These are phyloP conservation scores for Drosophila phalerata DNA, from an alignment of 2,888 invertebrate genomes.

Conservation along the genomic window DNA sequence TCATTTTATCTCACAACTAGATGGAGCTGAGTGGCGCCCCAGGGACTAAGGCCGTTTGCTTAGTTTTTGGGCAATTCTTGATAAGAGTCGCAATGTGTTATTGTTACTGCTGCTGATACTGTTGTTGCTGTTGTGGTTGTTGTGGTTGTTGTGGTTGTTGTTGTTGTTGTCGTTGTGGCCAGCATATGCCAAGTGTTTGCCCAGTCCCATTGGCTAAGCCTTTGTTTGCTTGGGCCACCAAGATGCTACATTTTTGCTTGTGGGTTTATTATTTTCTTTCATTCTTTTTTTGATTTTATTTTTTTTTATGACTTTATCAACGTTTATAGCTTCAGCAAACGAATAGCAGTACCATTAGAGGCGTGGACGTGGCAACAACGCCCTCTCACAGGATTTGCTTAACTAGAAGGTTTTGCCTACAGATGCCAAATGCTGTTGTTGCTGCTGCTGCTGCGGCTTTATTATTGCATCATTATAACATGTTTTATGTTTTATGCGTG, in stretches of 20 bases:
- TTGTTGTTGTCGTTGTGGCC: slow-evolving; percentile 12
- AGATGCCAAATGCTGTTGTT: slow-evolving; percentile 3
- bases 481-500: slow-evolving; percentile 46
- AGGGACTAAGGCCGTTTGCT: slow-evolving; percentile 38
- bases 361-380: slow-evolving; percentile 37
- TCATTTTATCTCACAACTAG: slow-evolving; percentile 63
- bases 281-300: slow-evolving; percentile 28
- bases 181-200: slow-evolving; percentile 47
- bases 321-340: slow-evolving; percentile 65
- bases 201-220: slow-evolving; percentile 44
- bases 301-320: slow-evolving; percentile 74
- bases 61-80: slow-evolving; percentile 44
- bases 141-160: slow-evolving; percentile 9
- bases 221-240: slow-evolving; percentile 42
- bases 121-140: slow-evolving; percentile 14
- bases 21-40: slow-evolving; percentile 41
- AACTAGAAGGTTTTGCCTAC: slow-evolving; percentile 17
- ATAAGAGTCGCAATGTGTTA: slow-evolving; percentile 60
- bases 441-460: slow-evolving; percentile 59
- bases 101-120: slow-evolving; percentile 33
- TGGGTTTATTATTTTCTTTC: slow-evolving; percentile 33
- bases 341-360: slow-evolving; percentile 4
- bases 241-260: slow-evolving; percentile 2
- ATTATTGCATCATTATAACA: slow-evolving; percentile 79
- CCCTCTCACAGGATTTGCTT: slow-evolving; percentile 60